Evolutionary conservation across 1,140 invertebrate species (phyloP), one percentile per base, ranked within the genome.

Genomic region (Heliconius hermathena): DNA sequence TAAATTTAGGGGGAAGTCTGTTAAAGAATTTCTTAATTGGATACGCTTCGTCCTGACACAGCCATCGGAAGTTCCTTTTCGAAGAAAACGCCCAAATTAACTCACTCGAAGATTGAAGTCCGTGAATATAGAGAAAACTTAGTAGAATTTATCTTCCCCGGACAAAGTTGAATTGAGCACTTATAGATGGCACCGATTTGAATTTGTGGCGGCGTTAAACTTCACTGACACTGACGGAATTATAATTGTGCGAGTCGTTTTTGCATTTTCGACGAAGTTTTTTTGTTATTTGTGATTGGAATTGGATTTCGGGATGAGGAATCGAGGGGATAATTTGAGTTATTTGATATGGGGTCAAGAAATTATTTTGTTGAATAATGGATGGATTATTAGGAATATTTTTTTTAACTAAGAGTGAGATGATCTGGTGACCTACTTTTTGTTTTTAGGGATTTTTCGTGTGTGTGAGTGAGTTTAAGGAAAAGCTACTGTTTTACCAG

Each of bases 11-110:
- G 54, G 16, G 72, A 46, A 74, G 72, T 79, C 78, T 52, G 73
- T 75, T 81, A 79, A 84, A 82, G 83, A 84, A 82, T 84, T 76
- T 79, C 77, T 82, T 84, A 82, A 84, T 84, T 84, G 83, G 83
- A 81, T 81, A 80, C 79, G 79, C 71, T 80, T 81, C 76, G 73
- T 80, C 71, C 60, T 82, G 83, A 82, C 83, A 84, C 78, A 72
- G 70, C 75, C 76, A 82, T 78, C 76, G 26, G 81, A 82, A 79
- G 70, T 79, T 79, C 74, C 70, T 81, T 77, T 73, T 57, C 78
- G 73, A 57, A 78, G 73, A 41, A 78, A 78, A 78, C 49, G 57
- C 77, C 77, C 81, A 82, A 79, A 79, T 82, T 79, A 82, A 82
- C 77, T 82, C 70, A 76, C 38, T 73, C 73, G 73, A 71, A 80